Evolutionary conservation across 1,140 invertebrate genomes (phyloP), one percentile per base, ranked within the genome.

Genomic region (Tetranychus cinnabarinus): DNA sequence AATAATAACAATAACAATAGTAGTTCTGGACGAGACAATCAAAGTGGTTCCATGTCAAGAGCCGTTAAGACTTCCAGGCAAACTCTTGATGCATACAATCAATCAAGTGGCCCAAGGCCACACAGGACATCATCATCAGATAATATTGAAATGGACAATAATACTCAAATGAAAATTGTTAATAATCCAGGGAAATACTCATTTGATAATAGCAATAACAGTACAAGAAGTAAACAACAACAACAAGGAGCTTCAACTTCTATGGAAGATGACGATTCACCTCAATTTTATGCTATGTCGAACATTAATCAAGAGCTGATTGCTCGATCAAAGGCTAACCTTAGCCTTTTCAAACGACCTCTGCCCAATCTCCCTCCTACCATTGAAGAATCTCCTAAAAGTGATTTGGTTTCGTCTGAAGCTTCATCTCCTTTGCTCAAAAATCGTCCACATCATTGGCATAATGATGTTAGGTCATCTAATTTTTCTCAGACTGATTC

Each of bases 371-470:
- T 59, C 7, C 58, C 58, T 10, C 35, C 56, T 5, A 46, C 39
- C 6, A 57, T 37, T 56, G 58, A 63, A 60, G 52, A 55, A 47
- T 37, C 23, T 47, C 52, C 63, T 57, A 61, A 37, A 15, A 37
- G 23, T 61, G 46, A 60, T 3, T n/a, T n/a, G 8, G 15, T 12
- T 31, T 34, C 45, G 34, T 33, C 42, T 31, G 58, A 33, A 34
- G 23, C 50, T 52, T 52, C 50, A 31, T 52, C 50, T 31, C 31
- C 50, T n/a, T n/a, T 33, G 31, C 5, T 33, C 5, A 52, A n/a
- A 52, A 52, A 13, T 52, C 50, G 23, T 7, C 50, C 50, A 52
- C 7, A 52, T 52, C 7, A n/a, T 1, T 52, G 50, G n/a, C 7
- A 31, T 8, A 52, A 52, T 33, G 31, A 31, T 33, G 7, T 33